These are phyloP conservation scores for Pseudochirops cupreus DNA, from an alignment of 2,797 vertebrate genomes.

Conservation along the genomic window DNA sequence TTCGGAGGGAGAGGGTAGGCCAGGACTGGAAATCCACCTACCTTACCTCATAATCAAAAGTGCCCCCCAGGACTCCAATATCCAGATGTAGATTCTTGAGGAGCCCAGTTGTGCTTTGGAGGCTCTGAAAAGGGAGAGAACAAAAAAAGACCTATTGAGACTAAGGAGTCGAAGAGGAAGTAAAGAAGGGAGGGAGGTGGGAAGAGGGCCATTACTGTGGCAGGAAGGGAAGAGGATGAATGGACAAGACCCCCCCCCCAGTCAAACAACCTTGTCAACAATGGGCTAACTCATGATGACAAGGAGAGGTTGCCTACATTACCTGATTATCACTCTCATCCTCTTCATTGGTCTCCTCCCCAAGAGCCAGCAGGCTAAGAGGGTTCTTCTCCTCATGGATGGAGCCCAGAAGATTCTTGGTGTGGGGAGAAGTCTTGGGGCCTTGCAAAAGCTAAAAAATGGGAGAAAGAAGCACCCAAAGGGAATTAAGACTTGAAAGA, in stretches of 20 bases:
- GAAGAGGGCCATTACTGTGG: background rate
- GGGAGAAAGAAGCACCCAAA: conserved; percentile 17
- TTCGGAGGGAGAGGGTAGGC: background rate
- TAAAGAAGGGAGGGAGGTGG: background rate
- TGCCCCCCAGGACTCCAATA: conserved; percentile 87
- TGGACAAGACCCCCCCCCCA: background rate
- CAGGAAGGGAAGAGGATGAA: background rate
- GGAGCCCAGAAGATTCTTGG: conserved; percentile 80
- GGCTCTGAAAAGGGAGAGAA: conserved; percentile 79
- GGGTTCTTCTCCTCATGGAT: conserved; percentile 83
- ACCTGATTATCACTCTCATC: conserved; percentile 82
- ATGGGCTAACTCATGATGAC: background rate
- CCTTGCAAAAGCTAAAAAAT: conserved; percentile 68
- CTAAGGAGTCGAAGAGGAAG: background rate
- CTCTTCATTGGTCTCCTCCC: conserved; percentile 80
- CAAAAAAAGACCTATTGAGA: background rate
- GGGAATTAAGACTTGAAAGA: background rate
- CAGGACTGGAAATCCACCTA: background rate
- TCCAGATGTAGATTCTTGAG: conserved; percentile 92
- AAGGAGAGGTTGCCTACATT: background rate
- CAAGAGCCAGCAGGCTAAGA: conserved; percentile 73
- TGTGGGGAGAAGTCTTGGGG: conserved; percentile 40
- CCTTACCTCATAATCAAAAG: conserved; percentile 92
- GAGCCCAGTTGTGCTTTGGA: conserved; percentile 79
- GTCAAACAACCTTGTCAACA: background rate